A percentile compares a stretch with the other conserved stretches of the same genome.
phyloP scores from a whole-genome alignment of 2,797 vertebrate genomes.

The Acrocephalus scirpaceus region DNA sequence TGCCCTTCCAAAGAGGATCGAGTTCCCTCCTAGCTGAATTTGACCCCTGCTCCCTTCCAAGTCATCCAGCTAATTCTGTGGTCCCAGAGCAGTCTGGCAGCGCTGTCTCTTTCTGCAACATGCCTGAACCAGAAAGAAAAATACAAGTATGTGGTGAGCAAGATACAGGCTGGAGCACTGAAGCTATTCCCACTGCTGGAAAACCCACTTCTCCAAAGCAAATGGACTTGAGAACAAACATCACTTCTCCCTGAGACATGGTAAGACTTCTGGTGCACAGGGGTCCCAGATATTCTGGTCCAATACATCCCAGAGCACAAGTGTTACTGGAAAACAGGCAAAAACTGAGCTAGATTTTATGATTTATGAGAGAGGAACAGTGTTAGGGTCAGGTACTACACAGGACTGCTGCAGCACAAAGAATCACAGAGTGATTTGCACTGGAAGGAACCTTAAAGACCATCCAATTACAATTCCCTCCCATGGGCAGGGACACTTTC shows the following conservation, averaged over 20 bases:
- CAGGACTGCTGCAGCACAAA: not conserved
- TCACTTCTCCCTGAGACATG: not conserved
- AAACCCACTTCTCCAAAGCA: not conserved
- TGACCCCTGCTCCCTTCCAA: not conserved
- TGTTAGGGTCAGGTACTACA: not conserved
- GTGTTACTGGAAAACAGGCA: not conserved
- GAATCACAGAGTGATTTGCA: not conserved
- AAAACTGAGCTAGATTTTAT: not conserved
- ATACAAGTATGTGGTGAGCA: not conserved
- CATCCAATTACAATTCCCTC: not conserved
- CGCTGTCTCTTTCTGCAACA: not conserved
- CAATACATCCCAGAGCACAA: not conserved
- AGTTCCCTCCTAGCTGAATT: not conserved
- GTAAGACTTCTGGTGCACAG: not conserved
- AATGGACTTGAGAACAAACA: too few species aligned
- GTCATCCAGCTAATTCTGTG: not conserved
- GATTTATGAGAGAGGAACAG: not conserved
- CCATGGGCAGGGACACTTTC: not conserved
- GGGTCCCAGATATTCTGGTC: not conserved
- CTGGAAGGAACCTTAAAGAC: not conserved
- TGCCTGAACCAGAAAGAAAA: not conserved
- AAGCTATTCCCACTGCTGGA: not conserved
- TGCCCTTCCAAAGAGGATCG: conserved; percentile 9
- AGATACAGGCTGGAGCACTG: not conserved
- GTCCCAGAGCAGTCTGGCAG: not conserved